Conservation (phyloP, 2,113 vertebrate species). For the Blennius ocellaris region DNA sequence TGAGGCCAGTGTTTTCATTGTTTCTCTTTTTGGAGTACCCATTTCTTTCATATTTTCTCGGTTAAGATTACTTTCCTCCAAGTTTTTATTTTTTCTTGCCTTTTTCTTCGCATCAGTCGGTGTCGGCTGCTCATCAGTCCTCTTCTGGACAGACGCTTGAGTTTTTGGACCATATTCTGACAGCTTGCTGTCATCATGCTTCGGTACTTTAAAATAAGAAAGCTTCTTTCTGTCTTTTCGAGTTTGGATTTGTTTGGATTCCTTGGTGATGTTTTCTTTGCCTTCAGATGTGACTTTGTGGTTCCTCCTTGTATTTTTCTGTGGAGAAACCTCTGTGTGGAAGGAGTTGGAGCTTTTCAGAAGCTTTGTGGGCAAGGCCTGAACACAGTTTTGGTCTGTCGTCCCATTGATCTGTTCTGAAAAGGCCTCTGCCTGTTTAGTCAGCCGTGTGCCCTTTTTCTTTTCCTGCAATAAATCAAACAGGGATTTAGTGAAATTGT, state of each 20-base stretch:
- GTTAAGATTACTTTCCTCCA: conserved; percentile 18
- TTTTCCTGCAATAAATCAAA: conserved; percentile 50
- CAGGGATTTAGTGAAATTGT: conserved; percentile 5
- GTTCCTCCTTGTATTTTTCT: conserved; percentile 27
- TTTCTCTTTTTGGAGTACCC: background rate
- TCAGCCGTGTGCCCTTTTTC: conserved; percentile 30
- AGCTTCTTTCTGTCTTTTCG: background rate
- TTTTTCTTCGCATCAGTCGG: conserved; percentile 20
- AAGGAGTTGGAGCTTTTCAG: conserved; percentile 36
- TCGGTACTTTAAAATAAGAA: conserved; percentile 16
- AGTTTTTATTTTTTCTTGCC: background rate
- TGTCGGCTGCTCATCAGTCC: too few relatives aligned
- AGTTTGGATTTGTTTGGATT: conserved; percentile 2
- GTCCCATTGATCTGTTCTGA: conserved; percentile 14
- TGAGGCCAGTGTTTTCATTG: conserved; percentile 5
- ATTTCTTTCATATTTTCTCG: background rate
- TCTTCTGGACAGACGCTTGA: conserved; percentile 4
- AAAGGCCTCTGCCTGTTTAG: conserved; percentile 42
- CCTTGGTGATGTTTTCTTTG: conserved; percentile 54
- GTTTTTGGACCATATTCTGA: conserved; percentile 11
- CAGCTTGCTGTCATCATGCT: conserved; percentile 18
- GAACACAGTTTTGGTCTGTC: conserved; percentile 6
- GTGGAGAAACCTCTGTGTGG: conserved; percentile 25
- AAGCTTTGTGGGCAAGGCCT: conserved; percentile 50
- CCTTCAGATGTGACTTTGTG: conserved; percentile 38